These are phyloP conservation scores for Amblyopsis hoosieri DNA, from an alignment of 2,797 vertebrate genomes.

Conservation along the genomic window DNA sequence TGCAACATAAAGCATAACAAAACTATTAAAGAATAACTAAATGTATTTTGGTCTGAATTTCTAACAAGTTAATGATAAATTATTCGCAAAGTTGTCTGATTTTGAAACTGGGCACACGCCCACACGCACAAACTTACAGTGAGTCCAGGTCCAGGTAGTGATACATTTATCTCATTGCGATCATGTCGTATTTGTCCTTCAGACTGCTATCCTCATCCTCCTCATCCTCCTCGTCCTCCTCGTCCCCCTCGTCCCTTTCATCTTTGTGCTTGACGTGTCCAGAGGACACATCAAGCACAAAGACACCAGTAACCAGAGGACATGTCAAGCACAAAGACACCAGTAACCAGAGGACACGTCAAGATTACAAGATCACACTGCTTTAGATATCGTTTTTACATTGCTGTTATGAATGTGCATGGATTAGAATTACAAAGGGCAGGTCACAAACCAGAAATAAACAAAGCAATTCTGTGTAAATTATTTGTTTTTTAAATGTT, in stretches of 20 bases:
- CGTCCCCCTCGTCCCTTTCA: conserved; percentile 67
- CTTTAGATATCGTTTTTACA: no score
- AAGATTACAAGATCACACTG: no score
- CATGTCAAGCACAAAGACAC: no score
- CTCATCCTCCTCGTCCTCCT: conserved; percentile 68
- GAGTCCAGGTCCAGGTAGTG: not conserved
- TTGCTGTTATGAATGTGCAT: conserved; percentile 25
- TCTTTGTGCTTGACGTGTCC: no score
- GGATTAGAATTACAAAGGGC: conserved; percentile 27
- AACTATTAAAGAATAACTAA: not conserved
- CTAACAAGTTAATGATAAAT: no score
- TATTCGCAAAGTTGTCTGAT: no score
- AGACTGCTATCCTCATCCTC: conserved; percentile 78
- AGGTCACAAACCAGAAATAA: conserved; percentile 9
- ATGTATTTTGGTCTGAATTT: no score
- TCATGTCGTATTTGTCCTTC: conserved; percentile 90
- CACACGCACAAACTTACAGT: not conserved
- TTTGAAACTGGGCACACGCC: not conserved
- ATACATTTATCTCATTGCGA: conserved; percentile 75
- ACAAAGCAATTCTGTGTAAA: not conserved
- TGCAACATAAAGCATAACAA: conserved; percentile 24
- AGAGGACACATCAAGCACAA: no score
- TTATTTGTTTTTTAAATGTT: conserved; percentile 4
- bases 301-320: no score
- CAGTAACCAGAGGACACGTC: no score